phyloP scores from a whole-genome alignment of 2,113 vertebrate species.

The Sciurus niger region DNA sequence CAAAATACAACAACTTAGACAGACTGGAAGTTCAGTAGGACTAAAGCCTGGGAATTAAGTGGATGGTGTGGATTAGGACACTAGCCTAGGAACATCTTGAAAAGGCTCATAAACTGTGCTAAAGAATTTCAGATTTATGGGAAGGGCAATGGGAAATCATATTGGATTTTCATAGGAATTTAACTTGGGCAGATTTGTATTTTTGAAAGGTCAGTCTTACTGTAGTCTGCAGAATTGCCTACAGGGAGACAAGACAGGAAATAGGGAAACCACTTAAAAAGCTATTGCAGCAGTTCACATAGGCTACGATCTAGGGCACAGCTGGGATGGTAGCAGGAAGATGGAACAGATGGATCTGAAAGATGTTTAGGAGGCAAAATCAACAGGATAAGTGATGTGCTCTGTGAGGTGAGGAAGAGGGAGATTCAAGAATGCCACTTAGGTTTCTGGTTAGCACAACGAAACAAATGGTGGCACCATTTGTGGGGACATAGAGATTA shows the following conservation, averaged over 20 bases:
- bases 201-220: conserved; percentile 46
- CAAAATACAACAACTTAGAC: neutral
- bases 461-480: neutral
- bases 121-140: neutral
- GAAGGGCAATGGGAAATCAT: neutral
- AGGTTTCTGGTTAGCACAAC: neutral
- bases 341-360: neutral
- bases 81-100: neutral
- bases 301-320: neutral
- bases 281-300: neutral
- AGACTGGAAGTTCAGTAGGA: neutral
- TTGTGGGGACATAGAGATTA: neutral
- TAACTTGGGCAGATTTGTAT: conserved; percentile 44
- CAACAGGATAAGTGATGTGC: neutral
- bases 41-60: neutral
- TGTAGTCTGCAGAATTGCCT: neutral
- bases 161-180: neutral
- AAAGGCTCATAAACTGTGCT: neutral
- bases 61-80: fast-evolving
- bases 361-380: neutral
- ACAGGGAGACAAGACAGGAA: conserved; percentile 49
- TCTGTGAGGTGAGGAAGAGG: neutral
- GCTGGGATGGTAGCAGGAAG: neutral
- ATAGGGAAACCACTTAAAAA: conserved; percentile 35
- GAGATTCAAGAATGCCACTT: neutral